These are phyloP conservation scores for Chitala chitala DNA, from an alignment of 2,113 vertebrate species.

Conservation along the genomic window DNA sequence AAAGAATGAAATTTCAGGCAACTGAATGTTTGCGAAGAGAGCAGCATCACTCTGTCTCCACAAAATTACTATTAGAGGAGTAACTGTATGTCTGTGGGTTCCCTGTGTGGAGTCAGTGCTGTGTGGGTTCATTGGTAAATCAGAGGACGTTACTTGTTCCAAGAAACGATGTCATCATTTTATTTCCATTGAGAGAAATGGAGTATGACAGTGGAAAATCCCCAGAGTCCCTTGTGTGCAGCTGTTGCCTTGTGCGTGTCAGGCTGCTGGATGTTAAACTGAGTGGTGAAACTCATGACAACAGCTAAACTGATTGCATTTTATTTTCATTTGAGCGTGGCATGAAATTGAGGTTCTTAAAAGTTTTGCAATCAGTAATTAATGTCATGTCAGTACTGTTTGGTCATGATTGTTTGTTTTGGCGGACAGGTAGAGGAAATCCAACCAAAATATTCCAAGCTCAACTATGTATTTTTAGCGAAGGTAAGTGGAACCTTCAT, in stretches of 20 bases:
- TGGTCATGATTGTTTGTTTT: constrained; percentile 30
- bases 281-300: neutral
- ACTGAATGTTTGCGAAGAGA: no score
- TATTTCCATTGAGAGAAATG: neutral
- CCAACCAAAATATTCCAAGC: constrained; percentile 79
- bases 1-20: no score
- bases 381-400: neutral
- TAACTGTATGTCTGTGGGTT: no score
- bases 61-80: no score
- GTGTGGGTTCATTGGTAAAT: no score
- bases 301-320: neutral
- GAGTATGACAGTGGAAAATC: constrained; percentile 3
- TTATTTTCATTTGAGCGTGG: neutral
- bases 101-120: no score
- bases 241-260: neutral
- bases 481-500: constrained; percentile 68
- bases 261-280: neutral
- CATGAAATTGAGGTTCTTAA: neutral
- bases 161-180: neutral
- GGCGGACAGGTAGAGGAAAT: constrained; percentile 82
- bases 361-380: neutral
- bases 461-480: constrained; percentile 84
- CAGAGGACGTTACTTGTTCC: neutral
- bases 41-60: no score
- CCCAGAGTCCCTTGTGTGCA: constrained; percentile 1